These are phyloP conservation scores for Cladopsammia gracilis DNA, from an alignment of 64 coral and sea anemone species.

Conservation along the genomic window DNA sequence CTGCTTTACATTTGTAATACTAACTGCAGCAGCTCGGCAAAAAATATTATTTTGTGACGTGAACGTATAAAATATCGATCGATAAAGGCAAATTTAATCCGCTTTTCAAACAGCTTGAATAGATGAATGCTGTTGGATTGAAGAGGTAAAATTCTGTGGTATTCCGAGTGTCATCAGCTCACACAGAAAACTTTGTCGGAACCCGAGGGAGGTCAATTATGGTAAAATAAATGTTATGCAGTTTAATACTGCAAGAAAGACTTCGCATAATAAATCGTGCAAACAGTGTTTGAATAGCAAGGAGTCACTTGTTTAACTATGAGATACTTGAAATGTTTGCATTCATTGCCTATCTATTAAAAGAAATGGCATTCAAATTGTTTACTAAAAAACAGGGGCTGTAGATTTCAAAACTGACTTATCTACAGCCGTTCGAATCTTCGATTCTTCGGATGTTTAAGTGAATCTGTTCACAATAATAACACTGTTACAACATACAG, in stretches of 20 bases:
- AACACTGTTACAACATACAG: background rate
- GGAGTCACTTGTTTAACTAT: background rate
- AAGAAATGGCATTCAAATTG: constrained; percentile 4
- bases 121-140: background rate
- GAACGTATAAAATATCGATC: background rate
- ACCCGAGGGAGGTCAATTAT: too few species aligned
- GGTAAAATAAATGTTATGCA: too few species aligned
- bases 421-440: background rate
- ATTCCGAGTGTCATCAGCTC: background rate
- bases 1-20: background rate
- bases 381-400: constrained; percentile 16
- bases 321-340: constrained; percentile 38
- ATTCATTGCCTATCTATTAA: background rate
- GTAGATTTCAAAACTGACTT: background rate
- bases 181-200: too few species aligned
- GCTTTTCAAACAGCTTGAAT: background rate
- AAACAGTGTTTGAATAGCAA: background rate
- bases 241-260: background rate
- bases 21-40: background rate
- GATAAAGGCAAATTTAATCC: background rate
- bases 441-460: background rate
- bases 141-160: background rate
- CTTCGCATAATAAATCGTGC: background rate
- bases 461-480: background rate
- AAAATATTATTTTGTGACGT: background rate